A percentile compares a stretch with the other conserved stretches of the same genome.
phyloP scores from a whole-genome alignment of 2,797 vertebrate genomes.

The Acanthis flammea region DNA sequence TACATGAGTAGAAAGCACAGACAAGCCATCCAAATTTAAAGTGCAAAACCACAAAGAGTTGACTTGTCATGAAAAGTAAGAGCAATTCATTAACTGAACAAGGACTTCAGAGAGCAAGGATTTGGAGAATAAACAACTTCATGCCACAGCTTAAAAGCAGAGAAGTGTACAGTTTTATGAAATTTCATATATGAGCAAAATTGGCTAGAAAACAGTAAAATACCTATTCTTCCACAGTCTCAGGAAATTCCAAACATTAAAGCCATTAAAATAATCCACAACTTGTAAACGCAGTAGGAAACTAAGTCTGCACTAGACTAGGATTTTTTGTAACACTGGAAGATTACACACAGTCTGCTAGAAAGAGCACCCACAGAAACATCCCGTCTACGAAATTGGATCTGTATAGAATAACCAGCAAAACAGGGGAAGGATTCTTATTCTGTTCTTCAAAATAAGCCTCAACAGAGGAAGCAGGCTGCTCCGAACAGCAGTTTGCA shows the following conservation, averaged over 20 bases:
- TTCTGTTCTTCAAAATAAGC: background rate
- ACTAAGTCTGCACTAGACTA: background rate
- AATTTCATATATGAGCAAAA: background rate
- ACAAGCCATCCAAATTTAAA: background rate
- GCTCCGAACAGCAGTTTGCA: background rate
- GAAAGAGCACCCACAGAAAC: background rate
- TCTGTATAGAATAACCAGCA: background rate
- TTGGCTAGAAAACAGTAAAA: background rate
- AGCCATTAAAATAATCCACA: background rate
- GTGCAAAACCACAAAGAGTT: background rate
- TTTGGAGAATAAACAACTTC: background rate
- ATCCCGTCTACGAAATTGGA: background rate
- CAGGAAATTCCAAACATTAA: background rate
- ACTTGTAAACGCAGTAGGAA: background rate
- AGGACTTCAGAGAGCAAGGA: background rate
- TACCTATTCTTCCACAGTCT: background rate
- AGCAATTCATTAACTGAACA: background rate
- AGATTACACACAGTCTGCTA: background rate
- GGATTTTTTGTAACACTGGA: background rate
- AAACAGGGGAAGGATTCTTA: background rate
- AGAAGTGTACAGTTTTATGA: background rate
- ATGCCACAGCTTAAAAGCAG: background rate
- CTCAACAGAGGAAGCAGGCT: background rate
- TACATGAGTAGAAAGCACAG: background rate
- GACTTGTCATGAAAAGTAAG: background rate